phyloP scores from a whole-genome alignment of 1,140 invertebrate genomes.

The Drosophila prosaltans region DNA sequence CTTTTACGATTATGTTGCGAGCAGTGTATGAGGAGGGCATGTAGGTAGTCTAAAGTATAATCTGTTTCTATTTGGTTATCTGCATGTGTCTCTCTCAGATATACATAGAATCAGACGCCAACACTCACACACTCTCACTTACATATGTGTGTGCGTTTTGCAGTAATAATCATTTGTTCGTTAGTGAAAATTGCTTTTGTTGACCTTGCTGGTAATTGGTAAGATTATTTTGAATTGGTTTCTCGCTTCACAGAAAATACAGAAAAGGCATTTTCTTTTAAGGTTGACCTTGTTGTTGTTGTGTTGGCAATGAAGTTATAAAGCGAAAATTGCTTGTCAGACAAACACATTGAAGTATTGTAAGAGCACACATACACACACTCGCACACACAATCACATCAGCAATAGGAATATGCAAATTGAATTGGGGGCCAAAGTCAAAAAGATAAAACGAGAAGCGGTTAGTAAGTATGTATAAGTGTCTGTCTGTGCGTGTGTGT shows the following conservation, averaged over 20 bases:
- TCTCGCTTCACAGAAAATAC: constrained; percentile 25
- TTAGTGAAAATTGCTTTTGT: constrained; percentile 62
- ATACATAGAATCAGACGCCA: background rate
- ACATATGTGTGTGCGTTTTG: constrained; percentile 42
- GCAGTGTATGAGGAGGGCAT: background rate
- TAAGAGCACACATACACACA: constrained; percentile 25
- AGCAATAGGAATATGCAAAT: constrained; percentile 51
- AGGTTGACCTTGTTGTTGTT: constrained; percentile 12
- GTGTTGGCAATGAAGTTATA: constrained; percentile 63
- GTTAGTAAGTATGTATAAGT: constrained; percentile 29
- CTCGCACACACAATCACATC: background rate
- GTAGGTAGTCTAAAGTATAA: constrained; percentile 40
- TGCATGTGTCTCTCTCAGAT: constrained; percentile 62
- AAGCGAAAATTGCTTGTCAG: constrained; percentile 74
- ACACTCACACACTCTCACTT: background rate
- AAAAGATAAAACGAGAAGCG: constrained; percentile 59
- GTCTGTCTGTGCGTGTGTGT: constrained; percentile 15
- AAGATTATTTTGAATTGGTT: constrained; percentile 75
- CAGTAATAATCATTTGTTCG: constrained; percentile 80
- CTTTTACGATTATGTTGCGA: constrained; percentile 73
- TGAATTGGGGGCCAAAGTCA: constrained; percentile 60
- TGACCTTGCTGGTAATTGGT: constrained; percentile 74
- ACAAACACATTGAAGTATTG: constrained; percentile 31
- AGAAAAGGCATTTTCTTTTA: constrained; percentile 5
- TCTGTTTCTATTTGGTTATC: constrained; percentile 78